Base-by-base conservation (phyloP, 1,140 invertebrate species). In the Leptinotarsa defecta region DNA sequence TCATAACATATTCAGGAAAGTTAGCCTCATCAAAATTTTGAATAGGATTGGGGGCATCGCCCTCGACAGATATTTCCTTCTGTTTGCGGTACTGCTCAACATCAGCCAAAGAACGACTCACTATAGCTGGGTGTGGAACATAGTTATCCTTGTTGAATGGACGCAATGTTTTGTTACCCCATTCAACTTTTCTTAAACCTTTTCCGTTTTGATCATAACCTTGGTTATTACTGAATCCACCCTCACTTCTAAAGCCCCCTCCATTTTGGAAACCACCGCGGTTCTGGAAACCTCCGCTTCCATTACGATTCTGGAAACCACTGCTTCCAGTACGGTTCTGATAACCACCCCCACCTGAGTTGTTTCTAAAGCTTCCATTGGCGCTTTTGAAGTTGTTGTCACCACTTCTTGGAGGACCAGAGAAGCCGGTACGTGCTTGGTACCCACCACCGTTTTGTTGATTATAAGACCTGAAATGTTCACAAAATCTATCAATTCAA, bases 121-220 rank as follows among this genome's bases (percentile, higher is more conserved):
- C 82, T 3, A 96, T 92, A 81, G 88, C 89, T 5, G 91, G 89
- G 82, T 94, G 92, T 78, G 96, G 94, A 68, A 92, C 88, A 84
- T 98, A 98, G 80, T 98, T 98, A 85, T 97, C 91, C 87, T 98
- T 98, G 83, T 96, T 94, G 4, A 74, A 48, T 4, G 64, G 73
- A 24, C 48, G 64, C 24, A 74, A 68, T 13, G 27, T 68, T 68
- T 68, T 74, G 24, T 24, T 61, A 27, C 8, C 49, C 64, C 67
- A 69, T 61, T 74, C 67, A 13, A 74, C 67, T n/a, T 61, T 49
- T 48, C 65, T 48, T 13, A 69, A 34, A 19, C 57, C 73, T 11
- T 74, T 20, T 5, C 24, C 48, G 13, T 48, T 34, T 4, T 68
- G 34, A 11, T 61, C 86, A 98, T 96, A 17, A 94, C 93, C 74